These are phyloP conservation scores for Burhinus bistriatus DNA, from an alignment of 2,113 vertebrate species.

Conservation along the genomic window DNA sequence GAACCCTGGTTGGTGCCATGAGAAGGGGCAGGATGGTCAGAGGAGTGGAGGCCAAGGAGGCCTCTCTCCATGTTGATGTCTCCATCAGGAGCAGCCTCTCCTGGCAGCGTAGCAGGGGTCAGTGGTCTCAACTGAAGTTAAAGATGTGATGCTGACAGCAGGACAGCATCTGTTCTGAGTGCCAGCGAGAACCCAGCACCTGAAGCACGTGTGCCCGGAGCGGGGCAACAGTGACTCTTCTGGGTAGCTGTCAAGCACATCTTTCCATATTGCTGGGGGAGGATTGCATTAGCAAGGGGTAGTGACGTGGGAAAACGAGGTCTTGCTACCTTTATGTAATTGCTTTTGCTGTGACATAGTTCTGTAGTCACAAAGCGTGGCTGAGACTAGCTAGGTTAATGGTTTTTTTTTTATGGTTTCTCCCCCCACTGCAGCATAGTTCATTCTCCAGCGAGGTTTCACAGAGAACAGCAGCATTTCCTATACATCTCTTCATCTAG, in stretches of 20 bases:
- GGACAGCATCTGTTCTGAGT: not conserved
- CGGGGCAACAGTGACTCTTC: not conserved
- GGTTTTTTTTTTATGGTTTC: not conserved
- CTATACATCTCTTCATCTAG: not conserved
- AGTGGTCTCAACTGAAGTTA: not conserved
- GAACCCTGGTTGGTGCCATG: not conserved
- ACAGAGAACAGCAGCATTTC: not conserved
- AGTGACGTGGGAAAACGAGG: not conserved
- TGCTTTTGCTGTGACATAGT: not conserved
- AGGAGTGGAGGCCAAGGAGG: not conserved
- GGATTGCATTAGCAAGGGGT: not conserved
- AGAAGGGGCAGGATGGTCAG: not conserved
- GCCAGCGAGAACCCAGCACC: not conserved
- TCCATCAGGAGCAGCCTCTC: not conserved
- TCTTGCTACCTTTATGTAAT: conserved; percentile 5
- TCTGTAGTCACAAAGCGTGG: not conserved
- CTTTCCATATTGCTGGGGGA: not conserved
- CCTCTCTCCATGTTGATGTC: not conserved
- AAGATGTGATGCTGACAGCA: not conserved
- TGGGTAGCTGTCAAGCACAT: not conserved
- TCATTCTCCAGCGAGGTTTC: not conserved
- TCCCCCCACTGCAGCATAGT: not conserved
- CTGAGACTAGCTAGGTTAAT: not conserved
- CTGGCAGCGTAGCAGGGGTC: not conserved
- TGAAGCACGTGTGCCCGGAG: not conserved